Conservation (phyloP, 2,797 vertebrate species). For the Alcedo quadribrachys region DNA sequence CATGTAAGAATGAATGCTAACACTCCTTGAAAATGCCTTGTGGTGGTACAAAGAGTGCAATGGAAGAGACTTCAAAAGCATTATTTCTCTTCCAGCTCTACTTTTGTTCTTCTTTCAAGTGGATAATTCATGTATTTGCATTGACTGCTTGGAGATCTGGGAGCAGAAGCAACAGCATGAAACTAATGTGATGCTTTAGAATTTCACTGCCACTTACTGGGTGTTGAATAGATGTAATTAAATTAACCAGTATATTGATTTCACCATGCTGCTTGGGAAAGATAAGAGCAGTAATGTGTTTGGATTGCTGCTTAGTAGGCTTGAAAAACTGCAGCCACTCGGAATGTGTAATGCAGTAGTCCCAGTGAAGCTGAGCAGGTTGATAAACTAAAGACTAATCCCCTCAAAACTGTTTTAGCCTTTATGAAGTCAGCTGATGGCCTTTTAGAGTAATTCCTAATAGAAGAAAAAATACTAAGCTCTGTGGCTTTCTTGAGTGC, state of each 20-base stretch:
- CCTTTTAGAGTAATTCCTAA: neutral
- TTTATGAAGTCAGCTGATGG: neutral
- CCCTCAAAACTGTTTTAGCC: neutral
- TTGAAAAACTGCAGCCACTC: neutral
- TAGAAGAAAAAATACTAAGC: neutral
- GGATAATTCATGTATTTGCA: slow-evolving; percentile 42
- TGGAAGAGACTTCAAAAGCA: neutral
- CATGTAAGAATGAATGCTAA: neutral
- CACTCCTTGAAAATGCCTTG: neutral
- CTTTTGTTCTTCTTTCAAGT: slow-evolving; percentile 60
- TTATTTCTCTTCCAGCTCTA: slow-evolving; percentile 33
- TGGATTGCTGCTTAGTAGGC: neutral
- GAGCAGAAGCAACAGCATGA: slow-evolving; percentile 66
- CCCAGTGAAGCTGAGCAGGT: neutral
- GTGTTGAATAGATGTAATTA: slow-evolving; percentile 60
- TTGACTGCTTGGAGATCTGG: slow-evolving; percentile 15
- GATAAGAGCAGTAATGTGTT: neutral
- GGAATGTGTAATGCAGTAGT: fast-evolving
- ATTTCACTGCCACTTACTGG: slow-evolving; percentile 19
- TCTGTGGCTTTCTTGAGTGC: neutral
- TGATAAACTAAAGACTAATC: neutral
- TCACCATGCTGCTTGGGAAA: slow-evolving; percentile 8
- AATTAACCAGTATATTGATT: slow-evolving; percentile 60
- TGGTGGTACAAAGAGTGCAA: neutral
- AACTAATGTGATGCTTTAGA: slow-evolving; percentile 63